Conservation (phyloP, 2,797 vertebrate species). For the Gymnodraco acuticeps region DNA sequence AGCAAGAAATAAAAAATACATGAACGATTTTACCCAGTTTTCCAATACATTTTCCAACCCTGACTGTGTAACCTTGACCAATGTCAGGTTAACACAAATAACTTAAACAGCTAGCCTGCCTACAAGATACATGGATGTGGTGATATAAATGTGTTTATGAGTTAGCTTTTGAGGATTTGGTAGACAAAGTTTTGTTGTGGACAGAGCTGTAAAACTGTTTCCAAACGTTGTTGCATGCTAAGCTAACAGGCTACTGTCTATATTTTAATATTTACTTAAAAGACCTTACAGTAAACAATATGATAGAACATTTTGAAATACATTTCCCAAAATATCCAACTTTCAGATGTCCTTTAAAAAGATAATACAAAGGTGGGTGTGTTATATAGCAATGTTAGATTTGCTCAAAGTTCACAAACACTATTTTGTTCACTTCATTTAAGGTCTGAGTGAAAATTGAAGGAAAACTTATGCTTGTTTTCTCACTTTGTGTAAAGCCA, state of each 20-base stretch:
- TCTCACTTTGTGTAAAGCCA: neutral
- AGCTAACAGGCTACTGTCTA: too few species aligned
- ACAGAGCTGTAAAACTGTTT: too few species aligned
- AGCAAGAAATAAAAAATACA: neutral
- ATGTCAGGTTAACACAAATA: neutral
- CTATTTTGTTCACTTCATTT: neutral
- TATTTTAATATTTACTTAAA: neutral
- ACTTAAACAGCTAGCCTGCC: too few species aligned
- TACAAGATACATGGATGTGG: too few species aligned
- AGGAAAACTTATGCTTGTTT: neutral
- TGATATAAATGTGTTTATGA: too few species aligned
- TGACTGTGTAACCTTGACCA: neutral
- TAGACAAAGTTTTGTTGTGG: too few species aligned
- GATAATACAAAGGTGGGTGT: neutral
- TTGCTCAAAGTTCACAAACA: neutral
- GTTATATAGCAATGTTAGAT: neutral
- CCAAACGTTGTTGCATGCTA: too few species aligned
- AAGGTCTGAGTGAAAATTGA: neutral
- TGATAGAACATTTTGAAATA: neutral
- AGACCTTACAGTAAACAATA: neutral
- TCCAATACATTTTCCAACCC: neutral
- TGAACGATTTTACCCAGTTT: neutral
- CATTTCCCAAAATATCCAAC: neutral
- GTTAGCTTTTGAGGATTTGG: too few species aligned
- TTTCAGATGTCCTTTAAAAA: neutral